Percentiles rank a stretch among this genome's conserved stretches.
Conservation (phyloP, 2,888 invertebrate genomes). For the Pachycephus smyrnensis region DNA sequence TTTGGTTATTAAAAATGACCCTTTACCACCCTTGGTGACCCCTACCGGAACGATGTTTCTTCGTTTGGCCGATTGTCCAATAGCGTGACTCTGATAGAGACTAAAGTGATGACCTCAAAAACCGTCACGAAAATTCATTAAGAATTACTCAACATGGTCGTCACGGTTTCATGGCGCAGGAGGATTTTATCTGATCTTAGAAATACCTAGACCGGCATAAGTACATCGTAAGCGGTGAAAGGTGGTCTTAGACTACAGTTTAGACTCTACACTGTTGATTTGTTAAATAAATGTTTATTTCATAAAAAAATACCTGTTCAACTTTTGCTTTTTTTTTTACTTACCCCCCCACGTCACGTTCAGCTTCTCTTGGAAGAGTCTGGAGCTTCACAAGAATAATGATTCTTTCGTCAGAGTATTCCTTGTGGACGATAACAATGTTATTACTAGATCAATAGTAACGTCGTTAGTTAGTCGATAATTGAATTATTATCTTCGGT, state of each 20-base stretch:
- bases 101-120: not conserved
- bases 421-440: not conserved
- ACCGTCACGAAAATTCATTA: not conserved
- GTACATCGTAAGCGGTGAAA: not conserved
- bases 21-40: not conserved
- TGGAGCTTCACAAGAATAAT: not conserved
- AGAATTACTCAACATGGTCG: not conserved
- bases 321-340: not conserved
- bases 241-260: not conserved
- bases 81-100: not conserved
- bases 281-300: slow-evolving; percentile 60
- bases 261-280: slow-evolving; percentile 48
- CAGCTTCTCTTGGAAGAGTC: not conserved
- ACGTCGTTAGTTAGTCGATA: not conserved
- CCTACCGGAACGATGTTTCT: not conserved
- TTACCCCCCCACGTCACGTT: not conserved
- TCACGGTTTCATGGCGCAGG: not conserved
- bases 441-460: not conserved
- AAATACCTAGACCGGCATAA: not conserved
- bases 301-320: slow-evolving; percentile 32
- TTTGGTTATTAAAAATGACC: not conserved
- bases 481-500: not conserved
- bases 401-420: not conserved
- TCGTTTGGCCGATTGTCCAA: not conserved
- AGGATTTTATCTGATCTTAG: not conserved